Base-by-base conservation (phyloP, 2,797 vertebrate genomes). In the Sebastiscus albofasciatus region DNA sequence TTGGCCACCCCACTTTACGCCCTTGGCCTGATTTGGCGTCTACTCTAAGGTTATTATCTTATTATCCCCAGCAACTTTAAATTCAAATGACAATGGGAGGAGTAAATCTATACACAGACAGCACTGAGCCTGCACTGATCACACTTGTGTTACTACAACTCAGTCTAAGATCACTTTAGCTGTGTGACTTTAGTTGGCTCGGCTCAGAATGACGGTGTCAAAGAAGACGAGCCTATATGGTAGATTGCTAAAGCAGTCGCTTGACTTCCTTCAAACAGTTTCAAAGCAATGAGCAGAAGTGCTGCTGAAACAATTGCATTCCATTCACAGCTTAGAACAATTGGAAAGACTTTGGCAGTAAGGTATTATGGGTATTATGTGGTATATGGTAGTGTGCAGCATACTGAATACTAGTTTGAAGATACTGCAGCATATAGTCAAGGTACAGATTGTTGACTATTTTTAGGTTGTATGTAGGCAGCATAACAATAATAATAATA, bases 61-160 rank as follows among this genome's bases (percentile, higher is more conserved):
- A n/a, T 85, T 61, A 90, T 88, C 75, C 9, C 8, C 52, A 46
- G 71, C 49, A 82, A 90, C 8, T 73, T 70, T 67, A 89, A 84
- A 77, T 77, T 83, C 42, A 87, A 86, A 82, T 55, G 61, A 77
- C 65, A 77, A 67, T 31, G 66, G 80, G 68, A 71, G 67, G 36
- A 60, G 72, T 75, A 81, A 83, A 82, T 91, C 56, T 83, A 72
- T 74, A 86, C 22, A 49, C 58, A 82, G 55, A 82, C 58, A 52
- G 72, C 31, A 18, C 24, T 22, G 56, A 24, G 31, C 4, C 31
- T n/a, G 60, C 72, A 80, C 67, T 81, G 61, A 83, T 88, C 87
- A 73, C 31, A 54, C 27, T 46, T 59, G 26, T 66, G 68, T 58
- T 60, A 67, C 64, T 78, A 34, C 46, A 79, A 67, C 71, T 73